Conservation (phyloP, 2,888 invertebrate species). For the Chelonus formosanus region DNA sequence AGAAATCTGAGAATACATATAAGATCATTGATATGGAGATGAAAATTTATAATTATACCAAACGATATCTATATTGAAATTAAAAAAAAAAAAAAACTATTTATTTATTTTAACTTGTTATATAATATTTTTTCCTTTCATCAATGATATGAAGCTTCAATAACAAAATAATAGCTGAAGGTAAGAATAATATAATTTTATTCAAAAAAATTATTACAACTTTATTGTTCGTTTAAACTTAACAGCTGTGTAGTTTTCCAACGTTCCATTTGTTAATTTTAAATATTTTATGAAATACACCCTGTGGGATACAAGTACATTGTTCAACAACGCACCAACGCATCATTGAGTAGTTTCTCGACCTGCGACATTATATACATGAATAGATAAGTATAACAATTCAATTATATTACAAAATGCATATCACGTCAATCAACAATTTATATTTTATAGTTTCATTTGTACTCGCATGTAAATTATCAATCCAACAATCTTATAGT, state of each 20-base stretch:
- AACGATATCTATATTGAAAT: too few relatives aligned
- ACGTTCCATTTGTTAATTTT: conserved; percentile 24
- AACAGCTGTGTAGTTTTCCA: conserved; percentile 19
- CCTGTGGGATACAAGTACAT: conserved; percentile 42
- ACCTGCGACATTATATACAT: conserved; percentile 60
- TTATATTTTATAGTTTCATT: background rate
- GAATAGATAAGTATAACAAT: conserved; percentile 40
- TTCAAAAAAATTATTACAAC: too few relatives aligned
- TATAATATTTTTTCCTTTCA: too few relatives aligned
- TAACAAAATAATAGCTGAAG: too few relatives aligned
- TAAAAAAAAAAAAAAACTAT: too few relatives aligned
- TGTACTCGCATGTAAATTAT: background rate
- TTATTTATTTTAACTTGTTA: too few relatives aligned
- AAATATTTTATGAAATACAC: conserved; percentile 22
- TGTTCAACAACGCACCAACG: conserved; percentile 45
- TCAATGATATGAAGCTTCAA: too few relatives aligned
- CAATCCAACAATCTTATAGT: background rate
- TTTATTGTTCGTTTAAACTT: background rate
- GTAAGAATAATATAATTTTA: too few relatives aligned
- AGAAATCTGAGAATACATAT: too few relatives aligned
- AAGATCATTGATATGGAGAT: too few relatives aligned
- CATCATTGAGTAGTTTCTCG: conserved; percentile 49
- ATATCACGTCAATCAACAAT: background rate
- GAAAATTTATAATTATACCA: too few relatives aligned
- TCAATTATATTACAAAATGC: conserved; percentile 8